Evolutionary conservation across 2,113 vertebrate genomes (phyloP), one percentile per base, ranked within the genome.

Genomic region (Dipodomys ordii): DNA sequence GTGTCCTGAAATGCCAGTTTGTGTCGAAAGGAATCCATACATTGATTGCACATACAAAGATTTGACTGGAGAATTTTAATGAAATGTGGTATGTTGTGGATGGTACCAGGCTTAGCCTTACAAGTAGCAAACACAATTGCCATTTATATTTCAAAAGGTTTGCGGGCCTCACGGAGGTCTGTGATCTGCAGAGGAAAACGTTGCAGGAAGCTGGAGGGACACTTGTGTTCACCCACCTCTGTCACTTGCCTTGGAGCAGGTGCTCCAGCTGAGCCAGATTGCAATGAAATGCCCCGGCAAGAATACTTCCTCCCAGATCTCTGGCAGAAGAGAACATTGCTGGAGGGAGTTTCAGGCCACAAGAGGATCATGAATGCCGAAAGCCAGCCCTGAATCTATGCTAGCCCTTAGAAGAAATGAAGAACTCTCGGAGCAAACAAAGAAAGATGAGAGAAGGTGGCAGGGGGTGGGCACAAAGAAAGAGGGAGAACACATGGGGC

Each of bases 91-190:
- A 62, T 93, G 60, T 84, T 0, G 1, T 73, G 6, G 7, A 86
- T 3, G 30, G 92, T 86, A 92, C 91, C 77, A 87, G 68, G 16
- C 30, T 88, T 68, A 46, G 82, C 74, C 87, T 96, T 87, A 90
- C 77, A 92, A 84, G 72, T 49, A 49, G 35, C 4, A 88, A 77
- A 72, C 11, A 83, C 82, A 93, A 83, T 83, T 95, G 82, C 79
- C 85, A 90, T 93, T 97, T 92, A 44, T 46, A 87, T 96, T 97
- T 97, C 93, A 94, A 93, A 94, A 88, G 60, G 62, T 80, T 20
- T 12, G 30, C 53, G 30, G 77, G n/a, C 11, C 35, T n/a, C 57
- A 7, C 5, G 11, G 71, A 90, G n/a, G 32, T 27, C 88, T 69
- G 12, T 92, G 87, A 81, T 91, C 73, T 44, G 18, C 20, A 27